Evolutionary conservation across 1,140 invertebrate genomes (phyloP), one percentile per base, ranked within the genome.

Genomic region (Plectus sambesii): DNA sequence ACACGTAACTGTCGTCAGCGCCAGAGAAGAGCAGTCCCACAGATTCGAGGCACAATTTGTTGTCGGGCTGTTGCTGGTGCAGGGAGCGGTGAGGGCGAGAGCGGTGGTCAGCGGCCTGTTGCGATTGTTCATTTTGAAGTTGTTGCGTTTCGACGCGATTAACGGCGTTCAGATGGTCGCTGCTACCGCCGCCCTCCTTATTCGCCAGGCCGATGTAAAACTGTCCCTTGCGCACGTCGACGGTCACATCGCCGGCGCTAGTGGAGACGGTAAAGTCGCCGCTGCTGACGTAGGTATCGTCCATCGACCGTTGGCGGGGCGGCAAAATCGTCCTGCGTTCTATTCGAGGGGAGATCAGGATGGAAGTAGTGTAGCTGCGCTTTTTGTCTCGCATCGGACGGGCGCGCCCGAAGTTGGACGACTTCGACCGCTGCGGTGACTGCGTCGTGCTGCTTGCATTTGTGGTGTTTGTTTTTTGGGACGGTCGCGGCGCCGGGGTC

Each of bases 331-430:
- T 33, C 42, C 53, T 61, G n/a, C 60, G 26, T 35, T 58, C 40
- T 33, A 47, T 33, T 40, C 45, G 53, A 12, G 62, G 62, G 9
- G 63, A 60, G n/a, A 65, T 62, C 17, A 65, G 43, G 42, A 65
- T 65, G 17, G 62, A 65, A 12, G 62, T 65, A 6, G 62, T 65
- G 38, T 59, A 65, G 26, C 43, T 49, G 15, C 64, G 59, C 25
- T 55, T 49, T 33, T 65, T 67, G 22, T 47, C 47, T 51, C 23
- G 26, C 38, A 24, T 42, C 42, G 39, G 49, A 35, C 47, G 26
- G n/a, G 29, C 49, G 27, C 44, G 24, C 49, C 39, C 30, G 39
- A 30, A 35, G 42, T 44, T 38, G 27, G 29, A 33, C 39, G 39
- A 33, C 49, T 23, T 24, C 40, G 2, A 25, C 37, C 22, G 42